These are phyloP conservation scores for Corella eumyota DNA, from an alignment of 23 tunicate species.

Conservation along the genomic window DNA sequence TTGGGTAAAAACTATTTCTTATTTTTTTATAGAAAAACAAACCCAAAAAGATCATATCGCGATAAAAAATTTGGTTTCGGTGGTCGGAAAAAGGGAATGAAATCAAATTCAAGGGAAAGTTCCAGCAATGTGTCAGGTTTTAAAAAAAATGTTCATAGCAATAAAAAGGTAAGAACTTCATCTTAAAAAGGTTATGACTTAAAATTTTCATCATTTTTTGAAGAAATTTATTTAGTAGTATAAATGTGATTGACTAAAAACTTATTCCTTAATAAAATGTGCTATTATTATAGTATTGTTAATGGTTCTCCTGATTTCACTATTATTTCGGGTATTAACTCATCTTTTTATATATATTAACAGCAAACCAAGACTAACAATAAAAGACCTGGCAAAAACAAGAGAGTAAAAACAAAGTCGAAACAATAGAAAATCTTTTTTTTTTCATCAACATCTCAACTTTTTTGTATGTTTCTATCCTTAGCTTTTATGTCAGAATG, in stretches of 20 bases:
- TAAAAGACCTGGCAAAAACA: constrained; percentile 22
- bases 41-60: constrained; percentile 23
- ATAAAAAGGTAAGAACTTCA: not conserved
- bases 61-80: constrained; percentile 80
- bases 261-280: no score
- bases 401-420: constrained; percentile 7
- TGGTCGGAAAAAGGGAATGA: constrained; percentile 56
- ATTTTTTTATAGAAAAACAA: no score
- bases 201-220: not conserved
- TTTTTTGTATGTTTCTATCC: no score
- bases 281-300: no score
- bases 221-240: no score
- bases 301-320: no score
- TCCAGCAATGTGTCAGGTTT: constrained; percentile 44
- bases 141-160: constrained; percentile 12
- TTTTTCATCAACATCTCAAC: not conserved
- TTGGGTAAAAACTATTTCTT: no score
- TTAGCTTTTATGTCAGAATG: no score
- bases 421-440: constrained; percentile 8
- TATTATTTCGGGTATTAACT: no score
- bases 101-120: constrained; percentile 43
- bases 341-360: no score
- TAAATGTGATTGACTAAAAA: no score
- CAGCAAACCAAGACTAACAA: constrained; percentile 8
- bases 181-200: not conserved